phyloP scores from a whole-genome alignment of 2,797 vertebrate genomes.

The Leucoraja ocellata region DNA sequence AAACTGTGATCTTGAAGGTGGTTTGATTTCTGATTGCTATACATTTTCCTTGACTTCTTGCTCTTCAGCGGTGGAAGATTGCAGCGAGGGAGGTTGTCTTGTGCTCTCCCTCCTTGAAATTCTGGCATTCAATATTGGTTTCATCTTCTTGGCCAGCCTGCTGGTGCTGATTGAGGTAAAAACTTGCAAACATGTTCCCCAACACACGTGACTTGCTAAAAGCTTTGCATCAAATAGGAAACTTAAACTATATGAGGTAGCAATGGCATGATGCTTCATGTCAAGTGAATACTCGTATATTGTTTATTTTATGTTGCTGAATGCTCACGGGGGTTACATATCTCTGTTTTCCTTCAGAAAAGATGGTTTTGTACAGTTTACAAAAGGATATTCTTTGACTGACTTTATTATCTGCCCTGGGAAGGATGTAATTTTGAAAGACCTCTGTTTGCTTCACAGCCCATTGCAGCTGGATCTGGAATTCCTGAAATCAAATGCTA shows the following conservation, averaged over 20 bases:
- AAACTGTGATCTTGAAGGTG: neutral
- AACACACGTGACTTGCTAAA: neutral
- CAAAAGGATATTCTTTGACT: neutral
- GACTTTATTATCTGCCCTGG: neutral
- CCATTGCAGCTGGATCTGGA: conserved; percentile 83
- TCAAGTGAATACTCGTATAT: neutral
- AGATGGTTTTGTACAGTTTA: neutral
- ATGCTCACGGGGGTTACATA: too few relatives aligned
- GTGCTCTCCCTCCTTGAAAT: conserved; percentile 81
- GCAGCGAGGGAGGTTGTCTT: conserved; percentile 80
- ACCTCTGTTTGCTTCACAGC: conserved; percentile 55
- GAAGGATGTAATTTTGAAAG: neutral
- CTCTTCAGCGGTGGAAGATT: conserved; percentile 74
- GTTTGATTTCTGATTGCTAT: neutral
- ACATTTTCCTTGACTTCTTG: neutral
- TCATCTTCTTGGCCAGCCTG: conserved; percentile 81
- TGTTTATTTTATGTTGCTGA: neutral
- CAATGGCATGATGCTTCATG: neutral
- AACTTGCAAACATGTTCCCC: neutral
- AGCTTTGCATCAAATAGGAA: neutral
- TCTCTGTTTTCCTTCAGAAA: neutral
- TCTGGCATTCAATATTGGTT: conserved; percentile 82
- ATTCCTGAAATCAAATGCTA: conserved; percentile 98
- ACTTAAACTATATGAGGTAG: neutral
- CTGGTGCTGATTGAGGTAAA: conserved; percentile 84